Evolutionary conservation across 2,888 invertebrate genomes (phyloP).

Genomic region (Creontiades dilutus): DNA sequence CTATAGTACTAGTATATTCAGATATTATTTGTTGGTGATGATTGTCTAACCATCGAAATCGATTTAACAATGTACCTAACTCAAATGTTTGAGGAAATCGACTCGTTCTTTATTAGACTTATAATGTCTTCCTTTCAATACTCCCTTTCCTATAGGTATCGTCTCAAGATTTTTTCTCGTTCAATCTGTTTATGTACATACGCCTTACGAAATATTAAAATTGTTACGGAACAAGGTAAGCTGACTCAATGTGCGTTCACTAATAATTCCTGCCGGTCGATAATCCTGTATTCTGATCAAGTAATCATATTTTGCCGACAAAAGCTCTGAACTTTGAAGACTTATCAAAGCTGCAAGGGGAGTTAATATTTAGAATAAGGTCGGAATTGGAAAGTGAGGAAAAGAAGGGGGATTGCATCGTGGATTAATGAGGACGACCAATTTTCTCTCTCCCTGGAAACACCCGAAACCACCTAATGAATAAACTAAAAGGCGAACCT

Average conservation of each 20-base stretch:
- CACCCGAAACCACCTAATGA: slow-evolving; percentile 39
- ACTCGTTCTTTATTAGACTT: no score
- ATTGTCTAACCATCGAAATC: no score
- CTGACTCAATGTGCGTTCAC: not conserved
- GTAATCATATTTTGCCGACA: not conserved
- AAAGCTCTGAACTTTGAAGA: not conserved
- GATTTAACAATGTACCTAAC: no score
- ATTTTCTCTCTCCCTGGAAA: not conserved
- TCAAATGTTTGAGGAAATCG: no score
- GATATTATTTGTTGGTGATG: no score
- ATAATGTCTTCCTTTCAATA: no score
- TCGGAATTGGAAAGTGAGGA: not conserved
- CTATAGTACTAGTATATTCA: no score
- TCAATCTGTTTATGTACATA: no score
- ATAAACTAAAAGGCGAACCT: slow-evolving; percentile 17
- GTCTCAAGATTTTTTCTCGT: no score
- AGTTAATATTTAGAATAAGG: slow-evolving; percentile 3
- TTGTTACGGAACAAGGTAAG: not conserved
- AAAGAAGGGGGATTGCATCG: not conserved
- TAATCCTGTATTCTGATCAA: not conserved
- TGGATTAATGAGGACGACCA: slow-evolving; percentile 8
- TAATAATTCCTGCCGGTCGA: not conserved
- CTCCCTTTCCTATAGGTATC: no score
- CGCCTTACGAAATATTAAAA: no score
- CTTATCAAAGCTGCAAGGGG: not conserved